Conservation (phyloP, 2,888 invertebrate genomes). For the Charanyca ferruginea region DNA sequence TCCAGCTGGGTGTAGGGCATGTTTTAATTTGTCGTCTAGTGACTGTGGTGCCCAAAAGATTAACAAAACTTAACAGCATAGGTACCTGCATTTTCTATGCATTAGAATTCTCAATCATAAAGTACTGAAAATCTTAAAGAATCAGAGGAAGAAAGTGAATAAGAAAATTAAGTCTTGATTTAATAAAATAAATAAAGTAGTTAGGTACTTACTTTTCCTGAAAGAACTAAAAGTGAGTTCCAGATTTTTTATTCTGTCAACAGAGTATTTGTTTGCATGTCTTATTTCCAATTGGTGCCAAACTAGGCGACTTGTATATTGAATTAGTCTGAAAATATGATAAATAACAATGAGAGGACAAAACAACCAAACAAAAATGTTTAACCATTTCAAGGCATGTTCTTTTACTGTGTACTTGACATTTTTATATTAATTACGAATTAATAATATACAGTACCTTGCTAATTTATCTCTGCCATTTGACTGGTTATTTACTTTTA, state of each 20-base stretch:
- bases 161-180: too few relatives aligned
- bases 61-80: too few relatives aligned
- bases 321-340: slow-evolving; percentile 92
- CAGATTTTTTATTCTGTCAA: slow-evolving; percentile 94
- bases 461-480: slow-evolving; percentile 91
- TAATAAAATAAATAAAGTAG: background rate
- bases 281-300: slow-evolving; percentile 95
- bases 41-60: too few relatives aligned
- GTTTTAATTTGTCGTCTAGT: too few relatives aligned
- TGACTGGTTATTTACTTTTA: slow-evolving; percentile 90
- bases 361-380: background rate
- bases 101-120: too few relatives aligned
- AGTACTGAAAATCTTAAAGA: too few relatives aligned
- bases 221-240: slow-evolving; percentile 96
- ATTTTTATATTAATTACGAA: background rate
- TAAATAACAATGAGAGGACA: background rate
- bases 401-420: background rate
- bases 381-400: background rate
- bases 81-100: too few relatives aligned
- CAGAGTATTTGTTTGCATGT: slow-evolving; percentile 92
- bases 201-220: slow-evolving; percentile 93
- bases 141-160: too few relatives aligned
- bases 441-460: slow-evolving; percentile 76
- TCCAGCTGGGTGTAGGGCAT: too few relatives aligned
- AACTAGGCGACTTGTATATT: slow-evolving; percentile 95